These are phyloP conservation scores for Mythimna pallens DNA, from an alignment of 2,888 invertebrate species.

Conservation along the genomic window DNA sequence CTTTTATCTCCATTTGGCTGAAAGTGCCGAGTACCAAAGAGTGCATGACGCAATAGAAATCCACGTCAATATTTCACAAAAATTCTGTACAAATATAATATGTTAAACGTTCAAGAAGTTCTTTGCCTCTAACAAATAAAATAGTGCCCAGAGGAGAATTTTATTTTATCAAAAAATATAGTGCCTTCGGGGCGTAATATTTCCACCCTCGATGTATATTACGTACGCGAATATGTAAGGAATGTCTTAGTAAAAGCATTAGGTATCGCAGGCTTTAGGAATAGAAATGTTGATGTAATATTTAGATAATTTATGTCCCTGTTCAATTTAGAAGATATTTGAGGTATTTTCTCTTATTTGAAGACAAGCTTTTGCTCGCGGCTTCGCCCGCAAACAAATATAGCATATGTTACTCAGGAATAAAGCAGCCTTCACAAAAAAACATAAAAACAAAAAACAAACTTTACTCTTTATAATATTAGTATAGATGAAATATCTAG, in stretches of 20 bases:
- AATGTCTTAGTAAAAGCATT: slow-evolving; percentile 38
- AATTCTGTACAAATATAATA: slow-evolving; percentile 36
- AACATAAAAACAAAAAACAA: no score
- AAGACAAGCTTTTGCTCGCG: no score
- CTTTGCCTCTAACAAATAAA: slow-evolving; percentile 51
- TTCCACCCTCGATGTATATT: slow-evolving; percentile 49
- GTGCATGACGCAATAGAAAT: not conserved
- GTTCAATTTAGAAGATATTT: slow-evolving; percentile 20
- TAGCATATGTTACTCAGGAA: no score
- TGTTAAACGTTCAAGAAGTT: slow-evolving; percentile 39
- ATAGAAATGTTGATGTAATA: slow-evolving; percentile 27
- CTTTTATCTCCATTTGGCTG: not conserved
- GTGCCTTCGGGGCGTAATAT: slow-evolving; percentile 51
- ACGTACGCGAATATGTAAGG: slow-evolving; percentile 38
- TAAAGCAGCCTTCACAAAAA: no score
- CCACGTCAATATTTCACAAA: slow-evolving; percentile 30
- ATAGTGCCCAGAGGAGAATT: slow-evolving; percentile 54
- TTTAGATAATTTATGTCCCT: slow-evolving; percentile 20
- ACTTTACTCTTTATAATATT: no score
- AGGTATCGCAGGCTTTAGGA: slow-evolving; percentile 5
- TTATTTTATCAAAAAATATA: slow-evolving; percentile 60
- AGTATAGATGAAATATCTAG: not conserved
- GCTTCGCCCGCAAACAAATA: no score
- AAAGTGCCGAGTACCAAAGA: not conserved
- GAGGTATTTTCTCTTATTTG: not conserved